A percentile compares a stretch with the other conserved stretches of the same genome.
phyloP scores from a whole-genome alignment of 2,113 vertebrate genomes.

The Athene cunicularia region DNA sequence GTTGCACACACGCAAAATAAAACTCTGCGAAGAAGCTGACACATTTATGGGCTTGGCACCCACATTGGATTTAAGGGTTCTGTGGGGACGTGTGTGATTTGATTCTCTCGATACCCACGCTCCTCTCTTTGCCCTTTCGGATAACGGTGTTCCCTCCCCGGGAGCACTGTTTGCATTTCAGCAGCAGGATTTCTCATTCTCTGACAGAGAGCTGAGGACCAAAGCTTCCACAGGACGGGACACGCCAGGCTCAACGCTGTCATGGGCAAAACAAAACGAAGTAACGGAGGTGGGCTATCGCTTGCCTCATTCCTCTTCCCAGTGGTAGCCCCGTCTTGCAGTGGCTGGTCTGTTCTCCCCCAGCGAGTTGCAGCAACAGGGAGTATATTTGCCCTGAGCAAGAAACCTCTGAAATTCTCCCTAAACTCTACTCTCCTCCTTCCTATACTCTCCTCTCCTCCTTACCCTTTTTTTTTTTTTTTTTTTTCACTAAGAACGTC shows the following conservation, averaged over 20 bases:
- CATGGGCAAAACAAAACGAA: not conserved
- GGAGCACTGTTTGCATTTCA: not conserved
- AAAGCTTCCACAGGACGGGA: not conserved
- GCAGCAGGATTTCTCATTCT: not conserved
- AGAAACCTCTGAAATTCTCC: not conserved
- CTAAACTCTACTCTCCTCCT: no score
- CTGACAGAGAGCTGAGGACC: not conserved
- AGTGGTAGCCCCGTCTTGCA: not conserved
- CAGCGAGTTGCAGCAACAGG: not conserved
- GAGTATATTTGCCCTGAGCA: not conserved
- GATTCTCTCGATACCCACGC: not conserved
- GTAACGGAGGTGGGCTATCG: no score
- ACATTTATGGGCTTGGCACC: not conserved
- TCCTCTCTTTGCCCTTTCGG: not conserved
- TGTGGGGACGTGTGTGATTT: not conserved
- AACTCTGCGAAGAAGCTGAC: not conserved
- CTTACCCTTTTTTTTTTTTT: not conserved
- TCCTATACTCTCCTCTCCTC: no score
- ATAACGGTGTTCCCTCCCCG: no score
- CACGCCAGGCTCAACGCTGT: accelerated
- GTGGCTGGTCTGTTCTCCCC: not conserved
- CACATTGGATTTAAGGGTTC: not conserved
- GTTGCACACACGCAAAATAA: not conserved
- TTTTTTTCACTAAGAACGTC: not conserved
- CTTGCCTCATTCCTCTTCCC: not conserved